Conservation (phyloP, 1,140 invertebrate genomes). For the Anoplolepis gracilipes region DNA sequence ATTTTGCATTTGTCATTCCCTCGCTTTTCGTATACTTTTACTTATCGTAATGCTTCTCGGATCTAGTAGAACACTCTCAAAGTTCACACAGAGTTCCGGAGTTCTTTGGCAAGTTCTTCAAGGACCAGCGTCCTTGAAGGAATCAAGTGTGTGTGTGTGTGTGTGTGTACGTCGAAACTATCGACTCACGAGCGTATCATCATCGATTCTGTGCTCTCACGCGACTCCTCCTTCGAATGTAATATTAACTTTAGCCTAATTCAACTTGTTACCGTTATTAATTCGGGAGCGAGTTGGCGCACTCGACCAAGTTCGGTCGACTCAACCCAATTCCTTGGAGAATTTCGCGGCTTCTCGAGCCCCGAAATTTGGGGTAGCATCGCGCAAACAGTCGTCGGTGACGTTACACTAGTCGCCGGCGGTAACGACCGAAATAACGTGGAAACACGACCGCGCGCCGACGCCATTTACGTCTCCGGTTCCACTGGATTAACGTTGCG, state of each 20-base stretch:
- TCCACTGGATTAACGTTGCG: slow-evolving; percentile 62
- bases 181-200: slow-evolving; percentile 17
- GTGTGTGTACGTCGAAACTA: neutral
- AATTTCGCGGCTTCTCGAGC: slow-evolving; percentile 39
- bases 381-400: slow-evolving; percentile 49
- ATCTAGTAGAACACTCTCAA: neutral
- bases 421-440: slow-evolving; percentile 75
- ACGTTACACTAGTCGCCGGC: slow-evolving; percentile 51
- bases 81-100: neutral
- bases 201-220: neutral
- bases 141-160: slow-evolving; percentile 1
- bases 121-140: slow-evolving; percentile 48
- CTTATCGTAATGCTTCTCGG: slow-evolving; percentile 1
- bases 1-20: neutral
- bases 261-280: slow-evolving; percentile 42
- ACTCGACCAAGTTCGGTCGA: slow-evolving; percentile 19
- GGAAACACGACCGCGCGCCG: slow-evolving; percentile 55
- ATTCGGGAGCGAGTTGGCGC: slow-evolving; percentile 12
- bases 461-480: slow-evolving; percentile 52
- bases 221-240: neutral
- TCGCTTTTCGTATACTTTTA: slow-evolving; percentile 5
- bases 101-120: slow-evolving; percentile 51
- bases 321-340: slow-evolving; percentile 56
- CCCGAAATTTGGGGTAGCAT: neutral
- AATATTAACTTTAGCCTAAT: slow-evolving; percentile 48